phyloP scores from a whole-genome alignment of 2,797 vertebrate species.

The Discoglossus pictus region DNA sequence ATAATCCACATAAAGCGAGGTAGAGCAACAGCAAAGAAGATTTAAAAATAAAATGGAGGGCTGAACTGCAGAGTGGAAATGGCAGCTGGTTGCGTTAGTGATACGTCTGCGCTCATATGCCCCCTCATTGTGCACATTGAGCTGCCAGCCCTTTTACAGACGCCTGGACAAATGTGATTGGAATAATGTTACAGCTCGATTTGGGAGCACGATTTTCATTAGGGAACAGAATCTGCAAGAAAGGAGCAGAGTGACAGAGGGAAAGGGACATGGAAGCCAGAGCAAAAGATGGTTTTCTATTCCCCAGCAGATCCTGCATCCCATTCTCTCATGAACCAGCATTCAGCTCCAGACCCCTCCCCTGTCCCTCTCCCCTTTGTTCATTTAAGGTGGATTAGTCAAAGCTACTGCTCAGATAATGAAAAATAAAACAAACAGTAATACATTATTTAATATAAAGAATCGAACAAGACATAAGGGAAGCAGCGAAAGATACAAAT shows the following conservation, averaged over 20 bases:
- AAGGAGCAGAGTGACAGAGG: constrained; percentile 9
- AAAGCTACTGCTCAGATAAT: no score
- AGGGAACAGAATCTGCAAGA: constrained; percentile 61
- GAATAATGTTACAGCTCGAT: constrained; percentile 64
- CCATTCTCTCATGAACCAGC: no score
- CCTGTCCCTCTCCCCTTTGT: no score
- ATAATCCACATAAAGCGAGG: constrained; percentile 28
- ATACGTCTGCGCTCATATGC: constrained; percentile 55
- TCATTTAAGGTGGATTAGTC: no score
- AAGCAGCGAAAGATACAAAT: no score
- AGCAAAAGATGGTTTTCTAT: no score
- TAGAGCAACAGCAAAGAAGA: constrained; percentile 16
- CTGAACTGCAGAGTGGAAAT: constrained; percentile 26
- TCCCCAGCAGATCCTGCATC: no score
- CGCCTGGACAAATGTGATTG: constrained; percentile 62
- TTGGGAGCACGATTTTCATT: constrained; percentile 64
- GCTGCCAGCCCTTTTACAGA: constrained; percentile 49
- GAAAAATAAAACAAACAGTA: no score
- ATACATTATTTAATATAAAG: no score
- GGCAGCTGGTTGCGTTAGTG: constrained; percentile 35
- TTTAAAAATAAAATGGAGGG: constrained; percentile 37
- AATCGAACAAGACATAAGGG: no score
- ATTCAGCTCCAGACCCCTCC: no score
- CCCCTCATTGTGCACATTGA: constrained; percentile 59
- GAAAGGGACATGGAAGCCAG: constrained; percentile 8